Conservation (phyloP, 2,113 vertebrate genomes). For the Poicephalus gulielmi region DNA sequence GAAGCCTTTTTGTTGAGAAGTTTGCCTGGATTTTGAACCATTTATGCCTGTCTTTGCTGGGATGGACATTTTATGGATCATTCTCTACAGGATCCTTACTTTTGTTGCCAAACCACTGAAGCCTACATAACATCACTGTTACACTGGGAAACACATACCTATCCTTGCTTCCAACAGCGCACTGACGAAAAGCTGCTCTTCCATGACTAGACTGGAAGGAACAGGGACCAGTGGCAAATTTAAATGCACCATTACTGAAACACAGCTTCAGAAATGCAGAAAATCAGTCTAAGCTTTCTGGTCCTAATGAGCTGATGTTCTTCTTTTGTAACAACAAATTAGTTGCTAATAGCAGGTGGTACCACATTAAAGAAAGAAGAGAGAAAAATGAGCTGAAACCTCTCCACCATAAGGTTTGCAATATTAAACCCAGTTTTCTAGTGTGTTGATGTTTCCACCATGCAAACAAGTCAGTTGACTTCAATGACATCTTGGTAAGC, state of each 20-base stretch:
- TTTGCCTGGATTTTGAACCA: background rate
- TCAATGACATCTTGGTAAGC: background rate
- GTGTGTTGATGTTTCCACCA: background rate
- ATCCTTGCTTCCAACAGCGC: background rate
- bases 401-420: background rate
- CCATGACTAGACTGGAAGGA: background rate
- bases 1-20: background rate
- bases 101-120: background rate
- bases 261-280: background rate
- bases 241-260: background rate
- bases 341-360: background rate
- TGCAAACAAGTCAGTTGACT: background rate
- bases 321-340: background rate
- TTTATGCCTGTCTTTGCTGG: background rate
- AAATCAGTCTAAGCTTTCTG: background rate
- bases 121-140: background rate
- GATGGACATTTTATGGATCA: background rate
- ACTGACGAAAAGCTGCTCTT: background rate
- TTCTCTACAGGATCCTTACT: background rate
- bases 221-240: background rate
- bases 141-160: background rate
- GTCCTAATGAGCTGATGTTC: background rate
- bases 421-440: background rate
- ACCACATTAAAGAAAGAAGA: background rate
- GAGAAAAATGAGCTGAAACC: background rate